Base-by-base conservation (phyloP, 2,888 invertebrate species). In the Drepanosiphum platanoidis region DNA sequence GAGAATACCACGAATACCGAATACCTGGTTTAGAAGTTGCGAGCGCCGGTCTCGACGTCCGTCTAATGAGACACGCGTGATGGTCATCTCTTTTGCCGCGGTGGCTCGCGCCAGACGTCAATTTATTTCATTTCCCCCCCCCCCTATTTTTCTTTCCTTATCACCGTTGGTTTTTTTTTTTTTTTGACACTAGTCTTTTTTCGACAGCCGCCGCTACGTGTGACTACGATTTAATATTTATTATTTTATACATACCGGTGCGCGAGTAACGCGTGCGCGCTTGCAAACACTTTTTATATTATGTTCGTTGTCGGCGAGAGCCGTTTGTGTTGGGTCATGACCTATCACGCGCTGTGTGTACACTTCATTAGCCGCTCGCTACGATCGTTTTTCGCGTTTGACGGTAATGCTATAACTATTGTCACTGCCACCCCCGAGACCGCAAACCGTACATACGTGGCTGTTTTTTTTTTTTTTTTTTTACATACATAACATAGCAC, bases 291-390 rank as follows among this genome's bases (percentile, higher is more conserved):
- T 39, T 4, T 39, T 7, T 9, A 39, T 39, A 13, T 42, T 52
- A 3, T 3, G 46, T 15, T 46, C 27, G 27, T 30, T 11, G 27
- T 27, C 18, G 61, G 27, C 9, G 11, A 1, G 11, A 61, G 1
- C 8, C 22, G 68, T 22, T 68, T 36, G 64, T 52, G n/a, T 2
- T 9, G 75, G 75, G 75, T 75, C 75, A 75, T 58, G 75, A 75
- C 52, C 75, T 32, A 52, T n/a, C 7, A 52, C 52, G n/a, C 42
- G 39, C 15, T 34, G 52, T 30, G 32, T 74, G 42, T 46, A 27
- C 75, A 75, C 58, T 75, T 75, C 75, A 75, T 52, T 75, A 75
- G 58, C 75, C 32, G 75, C 32, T 30, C 52, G 72, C 9, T 30
- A 42, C 74, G 74, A 5, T 42, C 11, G n/a, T 72, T 72, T 58